A percentile compares a stretch with the other conserved stretches of the same genome.
phyloP scores from a whole-genome alignment of 1,140 invertebrate genomes.

The Dufourea novaeangliae region DNA sequence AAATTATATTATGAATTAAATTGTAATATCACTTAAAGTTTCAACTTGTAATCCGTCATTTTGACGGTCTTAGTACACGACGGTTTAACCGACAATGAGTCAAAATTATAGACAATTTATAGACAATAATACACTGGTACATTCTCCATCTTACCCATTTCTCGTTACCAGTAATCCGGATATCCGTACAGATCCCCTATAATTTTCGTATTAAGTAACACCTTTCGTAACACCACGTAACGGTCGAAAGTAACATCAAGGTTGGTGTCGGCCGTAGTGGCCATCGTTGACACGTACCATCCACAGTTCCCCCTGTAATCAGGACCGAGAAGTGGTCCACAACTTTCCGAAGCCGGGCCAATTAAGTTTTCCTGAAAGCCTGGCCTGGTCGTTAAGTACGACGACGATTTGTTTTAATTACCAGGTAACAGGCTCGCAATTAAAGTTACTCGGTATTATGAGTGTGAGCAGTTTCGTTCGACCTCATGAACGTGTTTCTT shows the following conservation, averaged over 20 bases:
- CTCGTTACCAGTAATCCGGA: too few relatives aligned
- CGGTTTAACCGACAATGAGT: too few relatives aligned
- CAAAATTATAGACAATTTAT: too few relatives aligned
- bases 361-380: slow-evolving; percentile 1
- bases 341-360: background rate
- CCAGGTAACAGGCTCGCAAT: slow-evolving; percentile 3
- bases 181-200: too few relatives aligned
- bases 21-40: too few relatives aligned
- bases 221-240: background rate
- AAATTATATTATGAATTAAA: too few relatives aligned
- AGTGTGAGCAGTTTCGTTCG: background rate
- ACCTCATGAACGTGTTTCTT: too few relatives aligned
- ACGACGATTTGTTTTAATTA: slow-evolving; percentile 9
- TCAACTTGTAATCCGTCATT: too few relatives aligned
- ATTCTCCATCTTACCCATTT: too few relatives aligned
- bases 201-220: too few relatives aligned
- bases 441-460: slow-evolving; percentile 23
- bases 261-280: background rate
- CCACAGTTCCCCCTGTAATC: background rate
- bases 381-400: background rate
- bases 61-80: too few relatives aligned
- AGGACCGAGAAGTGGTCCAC: background rate
- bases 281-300: background rate
- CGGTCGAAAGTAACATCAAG: background rate
- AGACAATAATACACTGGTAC: too few relatives aligned